Evolutionary conservation across 2,113 vertebrate genomes (phyloP), one percentile per base, ranked within the genome.

Genomic region (Pseudopodoces humilis): DNA sequence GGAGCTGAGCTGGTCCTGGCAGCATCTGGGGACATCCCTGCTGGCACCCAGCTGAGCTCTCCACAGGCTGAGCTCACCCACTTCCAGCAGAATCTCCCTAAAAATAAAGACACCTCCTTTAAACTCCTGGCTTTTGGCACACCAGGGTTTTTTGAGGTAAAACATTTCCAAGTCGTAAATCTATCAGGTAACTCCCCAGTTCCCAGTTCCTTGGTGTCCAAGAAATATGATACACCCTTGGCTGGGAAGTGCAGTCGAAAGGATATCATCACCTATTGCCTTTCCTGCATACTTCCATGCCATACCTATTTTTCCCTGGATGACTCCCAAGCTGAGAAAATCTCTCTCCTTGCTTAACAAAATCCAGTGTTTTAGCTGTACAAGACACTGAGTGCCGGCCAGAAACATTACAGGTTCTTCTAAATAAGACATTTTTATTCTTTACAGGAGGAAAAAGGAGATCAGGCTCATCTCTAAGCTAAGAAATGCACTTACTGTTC

Each of bases 251-350:
- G 13, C 65, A 83, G 63, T 69, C 6, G 3, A 75, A 69, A 67
- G 87, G 85, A 81, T 39, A 78, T 47, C 44, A 24, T 56, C 85
- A 93, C 82, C 85, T 92, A 63, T 74, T 90, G 88, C 83, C 68
- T 94, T 88, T 95, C 90, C 81, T 94, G 55, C 76, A 64, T 53
- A 17, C 43, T 86, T 94, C 90, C 84, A 90, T 19, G 23, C 56
- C 68, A 65, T 96, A 95, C 83, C 92, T 86, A 76, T 84, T 91
- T 87, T 94, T 90, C 85, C 90, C 62, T 92, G 90, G 89, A 95
- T 65, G 17, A 35, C 10, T 79, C 83, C 62, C 95, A 94, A 67
- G 47, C 47, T 56, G 27, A 55, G 72, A 79, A 89, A 86, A 65
- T 60, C 72, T 56, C 44, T 71, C 23, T 22, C 39, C 25, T 62